Conservation (phyloP, 37 sponge, comb jelly and placozoan species). For the Theonella swinhoei region DNA sequence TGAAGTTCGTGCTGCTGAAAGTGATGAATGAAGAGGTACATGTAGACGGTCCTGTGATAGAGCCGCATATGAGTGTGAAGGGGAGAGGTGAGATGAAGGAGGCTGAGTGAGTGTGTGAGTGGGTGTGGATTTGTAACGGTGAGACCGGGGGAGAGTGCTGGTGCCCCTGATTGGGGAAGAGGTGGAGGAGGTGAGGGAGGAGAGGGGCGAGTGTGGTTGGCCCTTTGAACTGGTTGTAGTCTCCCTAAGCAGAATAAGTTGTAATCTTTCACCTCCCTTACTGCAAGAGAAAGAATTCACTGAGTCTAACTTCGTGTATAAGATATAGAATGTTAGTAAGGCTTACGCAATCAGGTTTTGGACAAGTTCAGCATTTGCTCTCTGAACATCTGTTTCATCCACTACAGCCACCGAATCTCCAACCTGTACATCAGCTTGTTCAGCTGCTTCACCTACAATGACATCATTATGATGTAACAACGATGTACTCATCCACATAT, state of each 20-base stretch:
- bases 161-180: not conserved
- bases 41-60: not conserved
- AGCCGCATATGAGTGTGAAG: not conserved
- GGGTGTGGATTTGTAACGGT: not conserved
- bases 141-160: not conserved
- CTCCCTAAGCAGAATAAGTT: not conserved
- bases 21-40: too few relatives aligned
- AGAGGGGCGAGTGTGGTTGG: not conserved
- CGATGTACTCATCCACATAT: too few relatives aligned
- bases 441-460: slow-evolving; percentile 57
- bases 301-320: not conserved
- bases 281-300: not conserved
- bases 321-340: not conserved
- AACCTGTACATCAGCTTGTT: slow-evolving; percentile 30
- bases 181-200: not conserved
- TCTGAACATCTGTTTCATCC: slow-evolving; percentile 59
- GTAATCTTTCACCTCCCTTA: not conserved
- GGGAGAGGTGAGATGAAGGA: not conserved
- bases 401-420: slow-evolving; percentile 58
- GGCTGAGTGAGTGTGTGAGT: not conserved
- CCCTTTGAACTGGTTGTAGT: not conserved
- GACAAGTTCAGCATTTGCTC: slow-evolving; percentile 41
- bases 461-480: not conserved
- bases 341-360: slow-evolving; percentile 38
- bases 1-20: not conserved